Conservation (phyloP, 1,140 invertebrate species). For the Chrysoperla carnea region DNA sequence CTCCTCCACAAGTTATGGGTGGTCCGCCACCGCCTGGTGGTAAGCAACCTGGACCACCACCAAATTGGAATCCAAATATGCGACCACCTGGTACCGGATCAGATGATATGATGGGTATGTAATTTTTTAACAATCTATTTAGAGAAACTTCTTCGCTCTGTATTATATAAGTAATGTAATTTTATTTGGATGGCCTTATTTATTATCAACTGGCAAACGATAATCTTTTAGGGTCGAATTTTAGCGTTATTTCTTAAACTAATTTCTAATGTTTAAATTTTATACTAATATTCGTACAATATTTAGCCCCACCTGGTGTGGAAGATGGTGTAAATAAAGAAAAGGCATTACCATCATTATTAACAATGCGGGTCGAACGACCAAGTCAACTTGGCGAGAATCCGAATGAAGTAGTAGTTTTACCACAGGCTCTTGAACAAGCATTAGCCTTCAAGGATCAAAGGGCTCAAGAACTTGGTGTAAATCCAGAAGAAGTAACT, state of each 20-base stretch:
- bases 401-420: slow-evolving; percentile 35
- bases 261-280: no score
- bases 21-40: slow-evolving; percentile 14
- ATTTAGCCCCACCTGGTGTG: not conserved
- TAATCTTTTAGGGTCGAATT: no score
- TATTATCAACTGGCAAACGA: no score
- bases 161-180: no score
- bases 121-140: not conserved
- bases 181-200: no score
- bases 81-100: not conserved
- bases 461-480: slow-evolving; percentile 51
- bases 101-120: not conserved
- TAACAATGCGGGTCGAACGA: slow-evolving; percentile 37
- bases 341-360: slow-evolving; percentile 24
- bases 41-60: slow-evolving; percentile 2
- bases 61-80: not conserved
- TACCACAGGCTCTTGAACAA: slow-evolving; percentile 76
- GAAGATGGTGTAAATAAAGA: slow-evolving; percentile 6
- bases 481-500: slow-evolving; percentile 14
- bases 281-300: no score
- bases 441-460: slow-evolving; percentile 74
- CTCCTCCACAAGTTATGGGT: slow-evolving; percentile 14
- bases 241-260: no score
- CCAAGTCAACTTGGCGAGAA: slow-evolving; percentile 27
- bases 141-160: no score